Base-by-base conservation (phyloP, 2,888 invertebrate species). In the Phragmatobia fuliginosa region DNA sequence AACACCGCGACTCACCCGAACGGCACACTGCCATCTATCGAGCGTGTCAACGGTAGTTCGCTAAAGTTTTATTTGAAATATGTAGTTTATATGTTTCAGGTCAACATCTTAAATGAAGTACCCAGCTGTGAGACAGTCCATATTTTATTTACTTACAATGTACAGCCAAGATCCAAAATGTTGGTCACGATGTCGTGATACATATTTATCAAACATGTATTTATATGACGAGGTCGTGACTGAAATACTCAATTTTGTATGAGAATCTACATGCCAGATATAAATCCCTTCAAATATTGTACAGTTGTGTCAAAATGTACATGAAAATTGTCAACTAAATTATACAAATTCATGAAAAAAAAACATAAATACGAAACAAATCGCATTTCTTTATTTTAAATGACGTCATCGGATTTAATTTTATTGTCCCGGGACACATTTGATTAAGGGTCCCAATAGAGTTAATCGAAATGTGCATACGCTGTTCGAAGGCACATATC, bases 401-500 rank as follows among this genome's bases (percentile, higher is more conserved):
- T 85, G 76, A 75, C 71, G 70, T 78, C 73, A 74, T 73, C 76
- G 76, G 81, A 83, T 86, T 88, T 84, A 85, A 91, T 90, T 90
- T 89, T 85, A 88, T 86, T 89, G 83, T 78, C 80, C 77, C 73
- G 76, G 77, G 71, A 78, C 32, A 76, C 83, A 85, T 91, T 91
- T 91, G 87, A 90, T 91, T 90, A 88, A 83, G 74, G 76, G 67
- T 76, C 67, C 83, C 84, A 85, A 88, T 86, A 85, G 81, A 87
- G 86, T 89, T 89, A 90, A 91, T 91, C 87, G 89, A 86, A 90
- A 87, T 87, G 83, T 87, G 88, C 88, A 88, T 87, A 87, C 84
- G 87, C 81, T 75, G 64, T 63, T 76, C 70, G 80, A 76, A 76
- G 82, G 76, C 71, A 78, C 76, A 79, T 83, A 85, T 78, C 74